Conservation (phyloP, 2,797 vertebrate genomes). For the Rhynchonycteris naso region DNA sequence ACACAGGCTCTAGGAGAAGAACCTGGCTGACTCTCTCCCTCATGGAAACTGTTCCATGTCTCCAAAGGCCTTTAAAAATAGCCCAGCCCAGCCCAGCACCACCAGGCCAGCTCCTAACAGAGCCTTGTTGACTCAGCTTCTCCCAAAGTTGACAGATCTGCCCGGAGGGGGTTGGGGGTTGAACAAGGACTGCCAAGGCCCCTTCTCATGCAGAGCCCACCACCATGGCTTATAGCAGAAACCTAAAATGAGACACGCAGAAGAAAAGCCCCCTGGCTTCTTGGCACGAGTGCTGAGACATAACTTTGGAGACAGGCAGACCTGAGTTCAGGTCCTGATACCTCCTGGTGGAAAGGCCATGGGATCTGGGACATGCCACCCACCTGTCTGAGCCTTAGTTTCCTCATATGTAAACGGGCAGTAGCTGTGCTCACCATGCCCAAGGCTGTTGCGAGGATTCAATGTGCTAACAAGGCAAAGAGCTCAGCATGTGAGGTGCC, state of each 20-base stretch:
- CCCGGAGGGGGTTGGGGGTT: neutral
- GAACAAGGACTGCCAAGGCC: neutral
- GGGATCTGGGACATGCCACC: no score
- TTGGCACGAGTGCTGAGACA: neutral
- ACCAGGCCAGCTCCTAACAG: neutral
- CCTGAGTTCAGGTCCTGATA: neutral
- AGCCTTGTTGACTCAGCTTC: neutral
- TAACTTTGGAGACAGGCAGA: neutral
- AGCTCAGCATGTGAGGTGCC: accelerated
- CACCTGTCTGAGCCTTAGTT: neutral
- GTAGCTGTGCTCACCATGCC: neutral
- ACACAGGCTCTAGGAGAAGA: neutral
- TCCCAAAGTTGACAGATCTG: neutral
- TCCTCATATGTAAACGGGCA: neutral
- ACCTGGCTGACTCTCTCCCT: neutral
- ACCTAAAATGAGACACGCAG: neutral
- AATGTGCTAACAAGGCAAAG: accelerated
- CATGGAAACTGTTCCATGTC: slow-evolving; percentile 9
- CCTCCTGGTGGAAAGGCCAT: accelerated
- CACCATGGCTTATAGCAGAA: accelerated
- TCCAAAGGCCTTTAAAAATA: slow-evolving; percentile 68
- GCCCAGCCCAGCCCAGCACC: slow-evolving; percentile 24
- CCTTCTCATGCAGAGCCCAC: neutral
- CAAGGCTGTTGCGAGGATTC: accelerated
- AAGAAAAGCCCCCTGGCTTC: neutral